These are phyloP conservation scores for Eurystomus gularis DNA, from an alignment of 2,113 vertebrate genomes.

Conservation along the genomic window DNA sequence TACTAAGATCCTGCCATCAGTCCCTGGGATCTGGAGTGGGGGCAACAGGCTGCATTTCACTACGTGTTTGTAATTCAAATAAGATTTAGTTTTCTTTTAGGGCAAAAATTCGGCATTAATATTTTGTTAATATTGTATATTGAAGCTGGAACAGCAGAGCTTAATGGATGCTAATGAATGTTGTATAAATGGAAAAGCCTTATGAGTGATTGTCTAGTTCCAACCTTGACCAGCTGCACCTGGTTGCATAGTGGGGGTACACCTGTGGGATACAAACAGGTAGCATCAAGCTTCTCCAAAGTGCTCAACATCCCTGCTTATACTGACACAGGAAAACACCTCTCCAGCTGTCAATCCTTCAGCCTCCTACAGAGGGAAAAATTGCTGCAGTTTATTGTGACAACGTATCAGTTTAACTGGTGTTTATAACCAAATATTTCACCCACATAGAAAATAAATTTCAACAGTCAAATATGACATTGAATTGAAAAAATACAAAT, in stretches of 20 bases:
- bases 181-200: not conserved
- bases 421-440: not conserved
- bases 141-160: not conserved
- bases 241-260: rapidly evolving
- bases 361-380: not conserved
- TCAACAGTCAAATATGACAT: not conserved
- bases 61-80: not conserved
- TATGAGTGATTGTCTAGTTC: not conserved
- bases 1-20: not conserved
- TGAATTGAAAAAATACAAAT: not conserved
- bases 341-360: not conserved
- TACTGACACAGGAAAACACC: not conserved
- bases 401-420: not conserved
- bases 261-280: not conserved
- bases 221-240: not conserved
- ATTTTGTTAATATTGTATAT: not conserved
- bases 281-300: not conserved
- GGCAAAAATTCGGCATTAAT: not conserved
- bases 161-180: not conserved
- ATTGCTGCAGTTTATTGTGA: not conserved
- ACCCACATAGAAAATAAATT: not conserved
- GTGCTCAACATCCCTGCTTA: not conserved
- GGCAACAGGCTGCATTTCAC: not conserved
- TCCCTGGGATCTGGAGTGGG: not conserved
- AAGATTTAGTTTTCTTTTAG: not conserved